Base-by-base conservation (phyloP, 2,797 vertebrate genomes). In the Podarcis lilfordi region DNA sequence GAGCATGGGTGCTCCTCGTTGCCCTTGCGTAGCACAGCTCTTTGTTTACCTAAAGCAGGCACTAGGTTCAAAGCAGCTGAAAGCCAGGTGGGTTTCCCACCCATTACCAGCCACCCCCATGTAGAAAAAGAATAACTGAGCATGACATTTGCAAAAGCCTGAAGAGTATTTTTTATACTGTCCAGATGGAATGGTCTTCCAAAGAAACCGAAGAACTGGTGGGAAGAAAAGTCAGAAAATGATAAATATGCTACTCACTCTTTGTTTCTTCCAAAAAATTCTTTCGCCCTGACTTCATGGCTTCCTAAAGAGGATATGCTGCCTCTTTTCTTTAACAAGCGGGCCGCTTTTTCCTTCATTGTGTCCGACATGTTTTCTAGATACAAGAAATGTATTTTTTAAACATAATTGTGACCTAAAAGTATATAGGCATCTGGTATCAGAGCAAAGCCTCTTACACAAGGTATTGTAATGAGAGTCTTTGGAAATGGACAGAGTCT, bases 271-370 rank as follows among this genome's bases (percentile, higher is more conserved):
- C 94, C 91, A 15, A 90, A 55, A 2, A 92, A 91, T 40, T 97
- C 97, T 91, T 96, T 97, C 81, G 91, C 91, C 95, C 66, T 95
- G 86, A 96, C 89, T 10, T 97, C 97, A 87, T 96, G 96, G 83
- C 96, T 96, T 69, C 95, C 94, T 2, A 97, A 95, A 19, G 97
- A 97, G 0, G 97, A 96, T 35, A 95, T 27, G 84, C 96, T 98
- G 23, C 93, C 95, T 40, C 94, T 93, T 89, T 95, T 98, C 94
- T 96, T 98, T 78, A 95, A 85, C 43, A 95, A 87, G n/a, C 86
- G 93, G 27, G 95, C 83, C 72, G 93, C 93, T 91, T 96, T 96
- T 71, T 98, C 97, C 95, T 96, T 98, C 3, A 91, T 79, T 32
- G 86, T 68, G 71, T 97, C 96, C 11, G 97, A 96, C 98, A 98